Percentiles rank a stretch among this genome's conserved stretches.
These are phyloP conservation scores for Patagioenas fasciata DNA, from an alignment of 2,113 vertebrate genomes.

Conservation along the genomic window DNA sequence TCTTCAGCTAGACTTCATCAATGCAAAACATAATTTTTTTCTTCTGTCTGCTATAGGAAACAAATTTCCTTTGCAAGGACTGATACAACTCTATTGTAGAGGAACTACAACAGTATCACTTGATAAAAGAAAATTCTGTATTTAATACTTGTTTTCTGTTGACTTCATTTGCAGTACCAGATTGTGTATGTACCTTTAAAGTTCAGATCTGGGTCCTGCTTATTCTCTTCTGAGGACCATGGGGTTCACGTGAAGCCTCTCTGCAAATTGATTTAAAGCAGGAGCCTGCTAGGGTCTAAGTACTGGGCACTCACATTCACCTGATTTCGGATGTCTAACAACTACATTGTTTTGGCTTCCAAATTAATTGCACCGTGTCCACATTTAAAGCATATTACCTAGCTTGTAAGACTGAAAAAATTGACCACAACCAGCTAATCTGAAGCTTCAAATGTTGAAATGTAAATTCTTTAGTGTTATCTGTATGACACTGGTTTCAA, in stretches of 20 bases:
- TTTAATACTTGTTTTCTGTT: not conserved
- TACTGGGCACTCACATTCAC: not conserved
- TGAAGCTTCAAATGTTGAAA: not conserved
- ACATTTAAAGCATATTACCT: not conserved
- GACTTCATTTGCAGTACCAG: not conserved
- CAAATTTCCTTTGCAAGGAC: not conserved
- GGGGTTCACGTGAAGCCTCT: not conserved
- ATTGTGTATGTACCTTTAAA: not conserved
- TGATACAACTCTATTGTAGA: not conserved
- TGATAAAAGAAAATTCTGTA: not conserved
- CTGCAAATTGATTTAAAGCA: not conserved
- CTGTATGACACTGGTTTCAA: not conserved
- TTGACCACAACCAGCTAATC: not conserved
- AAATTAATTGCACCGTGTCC: not conserved
- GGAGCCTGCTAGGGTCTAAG: not conserved
- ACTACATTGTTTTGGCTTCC: not conserved
- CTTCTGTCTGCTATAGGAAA: not conserved
- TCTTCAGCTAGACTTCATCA: not conserved
- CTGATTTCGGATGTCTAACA: not conserved
- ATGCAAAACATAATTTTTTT: not conserved
- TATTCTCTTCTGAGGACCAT: not conserved
- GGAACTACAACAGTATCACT: not conserved
- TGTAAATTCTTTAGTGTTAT: not conserved
- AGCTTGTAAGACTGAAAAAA: not conserved
- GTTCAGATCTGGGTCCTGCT: not conserved